A percentile compares a stretch with the other conserved stretches of the same genome.
Evolutionary conservation across 2,888 invertebrate genomes (phyloP).

Genomic region (Melikaiella ostensackeni): DNA sequence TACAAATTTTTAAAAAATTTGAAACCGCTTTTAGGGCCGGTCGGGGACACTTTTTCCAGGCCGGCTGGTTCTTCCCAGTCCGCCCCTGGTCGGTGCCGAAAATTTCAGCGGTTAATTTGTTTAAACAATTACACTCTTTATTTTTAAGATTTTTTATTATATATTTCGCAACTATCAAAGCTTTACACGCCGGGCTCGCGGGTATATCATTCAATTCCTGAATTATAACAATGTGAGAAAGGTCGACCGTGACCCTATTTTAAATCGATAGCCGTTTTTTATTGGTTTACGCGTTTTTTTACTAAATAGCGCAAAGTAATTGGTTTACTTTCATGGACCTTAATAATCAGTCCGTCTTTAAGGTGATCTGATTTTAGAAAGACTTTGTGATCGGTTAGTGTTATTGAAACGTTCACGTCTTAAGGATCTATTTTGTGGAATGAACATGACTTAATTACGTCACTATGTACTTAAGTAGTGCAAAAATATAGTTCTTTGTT

Average conservation of each 20-base stretch:
- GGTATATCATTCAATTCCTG: background rate
- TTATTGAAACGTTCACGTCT: background rate
- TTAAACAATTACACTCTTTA: too few relatives aligned
- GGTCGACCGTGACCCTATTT: conserved; percentile 5
- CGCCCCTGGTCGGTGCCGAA: too few relatives aligned
- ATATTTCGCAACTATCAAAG: too few relatives aligned
- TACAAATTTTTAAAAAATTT: too few relatives aligned
- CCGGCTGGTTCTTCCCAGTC: too few relatives aligned
- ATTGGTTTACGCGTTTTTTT: conserved; percentile 2
- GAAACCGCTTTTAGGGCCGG: too few relatives aligned
- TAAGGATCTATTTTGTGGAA: background rate
- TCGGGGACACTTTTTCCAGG: too few relatives aligned
- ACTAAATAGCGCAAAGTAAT: conserved; percentile 4
- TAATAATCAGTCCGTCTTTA: background rate
- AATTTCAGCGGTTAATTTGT: too few relatives aligned
- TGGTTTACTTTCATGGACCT: background rate
- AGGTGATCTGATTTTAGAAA: conserved; percentile 8
- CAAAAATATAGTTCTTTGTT: background rate
- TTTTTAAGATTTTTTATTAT: too few relatives aligned
- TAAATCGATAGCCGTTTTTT: background rate
- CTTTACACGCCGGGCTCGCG: background rate
- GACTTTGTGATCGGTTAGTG: background rate
- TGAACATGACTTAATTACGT: background rate
- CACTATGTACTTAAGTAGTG: background rate
- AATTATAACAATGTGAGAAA: background rate